These are phyloP conservation scores for Hypolimnas misippus DNA, from an alignment of 2,888 invertebrate species.

Conservation along the genomic window DNA sequence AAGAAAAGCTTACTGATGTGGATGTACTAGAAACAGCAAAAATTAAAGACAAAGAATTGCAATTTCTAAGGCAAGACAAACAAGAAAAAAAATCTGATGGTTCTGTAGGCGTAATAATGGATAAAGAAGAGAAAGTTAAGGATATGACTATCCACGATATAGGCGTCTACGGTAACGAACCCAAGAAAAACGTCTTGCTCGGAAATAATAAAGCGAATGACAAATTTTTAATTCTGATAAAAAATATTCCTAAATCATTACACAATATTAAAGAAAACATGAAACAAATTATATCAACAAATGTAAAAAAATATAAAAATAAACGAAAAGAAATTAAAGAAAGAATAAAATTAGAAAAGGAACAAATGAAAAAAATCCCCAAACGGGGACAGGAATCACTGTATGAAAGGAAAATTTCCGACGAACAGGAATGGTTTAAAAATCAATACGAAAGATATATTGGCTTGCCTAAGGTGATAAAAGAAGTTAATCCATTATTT, in stretches of 20 bases:
- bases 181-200: no score
- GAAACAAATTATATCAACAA: not conserved
- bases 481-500: not conserved
- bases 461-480: not conserved
- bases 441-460: conserved; percentile 14
- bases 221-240: not conserved
- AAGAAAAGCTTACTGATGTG: no score
- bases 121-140: no score
- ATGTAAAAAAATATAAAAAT: not conserved
- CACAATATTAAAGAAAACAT: not conserved
- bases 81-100: no score
- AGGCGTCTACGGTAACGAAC: no score
- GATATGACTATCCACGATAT: no score
- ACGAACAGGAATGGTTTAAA: conserved; percentile 17
- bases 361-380: conserved; percentile 1
- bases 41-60: no score
- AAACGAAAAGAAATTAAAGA: not conserved
- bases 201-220: no score
- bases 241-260: not conserved
- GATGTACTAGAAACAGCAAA: no score
- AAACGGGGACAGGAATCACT: not conserved
- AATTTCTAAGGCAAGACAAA: no score
- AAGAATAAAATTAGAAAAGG: not conserved
- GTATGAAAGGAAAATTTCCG: not conserved
- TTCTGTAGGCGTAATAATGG: no score